Evolutionary conservation across 2,888 invertebrate genomes (phyloP).

Genomic region (Synergus itoensis): DNA sequence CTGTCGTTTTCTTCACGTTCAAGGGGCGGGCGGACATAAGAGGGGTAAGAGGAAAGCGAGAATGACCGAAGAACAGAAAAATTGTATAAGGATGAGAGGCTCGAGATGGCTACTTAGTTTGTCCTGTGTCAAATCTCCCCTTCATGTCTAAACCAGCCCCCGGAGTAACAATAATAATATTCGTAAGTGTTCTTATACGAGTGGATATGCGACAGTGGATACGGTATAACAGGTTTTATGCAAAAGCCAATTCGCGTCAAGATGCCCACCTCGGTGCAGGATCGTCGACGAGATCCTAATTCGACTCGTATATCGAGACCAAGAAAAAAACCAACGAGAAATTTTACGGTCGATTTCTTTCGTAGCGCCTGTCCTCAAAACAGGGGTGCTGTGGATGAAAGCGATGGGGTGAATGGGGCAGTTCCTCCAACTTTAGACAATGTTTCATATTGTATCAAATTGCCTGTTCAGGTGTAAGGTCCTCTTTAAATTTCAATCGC

Average conservation of each 20-base stretch:
- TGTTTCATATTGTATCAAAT: constrained; percentile 32
- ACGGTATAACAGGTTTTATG: constrained; percentile 60
- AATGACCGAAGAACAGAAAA: constrained; percentile 35
- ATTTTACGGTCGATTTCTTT: constrained; percentile 55
- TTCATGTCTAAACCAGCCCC: constrained; percentile 50
- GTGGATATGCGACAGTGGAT: constrained; percentile 49
- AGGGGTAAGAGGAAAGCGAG: constrained; percentile 24
- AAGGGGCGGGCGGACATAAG: constrained; percentile 34
- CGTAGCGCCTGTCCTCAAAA: constrained; percentile 29
- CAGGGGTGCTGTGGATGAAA: constrained; percentile 34
- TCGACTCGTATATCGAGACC: constrained; percentile 56
- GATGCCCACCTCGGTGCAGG: constrained; percentile 50
- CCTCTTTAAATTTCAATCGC: constrained; percentile 7
- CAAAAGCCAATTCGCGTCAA: constrained; percentile 60
- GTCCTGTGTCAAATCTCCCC: constrained; percentile 66
- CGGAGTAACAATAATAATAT: constrained; percentile 59
- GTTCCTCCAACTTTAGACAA: constrained; percentile 28
- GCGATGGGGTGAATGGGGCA: constrained; percentile 36
- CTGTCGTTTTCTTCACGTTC: neutral
- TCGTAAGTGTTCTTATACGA: constrained; percentile 59
- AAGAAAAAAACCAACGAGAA: constrained; percentile 47
- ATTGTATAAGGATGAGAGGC: constrained; percentile 31
- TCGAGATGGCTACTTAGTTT: constrained; percentile 73
- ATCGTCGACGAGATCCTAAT: constrained; percentile 63
- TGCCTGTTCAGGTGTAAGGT: constrained; percentile 38